Evolutionary conservation across 2,113 vertebrate genomes (phyloP), one percentile per base, ranked within the genome.

Genomic region (Asarcornis scutulata): DNA sequence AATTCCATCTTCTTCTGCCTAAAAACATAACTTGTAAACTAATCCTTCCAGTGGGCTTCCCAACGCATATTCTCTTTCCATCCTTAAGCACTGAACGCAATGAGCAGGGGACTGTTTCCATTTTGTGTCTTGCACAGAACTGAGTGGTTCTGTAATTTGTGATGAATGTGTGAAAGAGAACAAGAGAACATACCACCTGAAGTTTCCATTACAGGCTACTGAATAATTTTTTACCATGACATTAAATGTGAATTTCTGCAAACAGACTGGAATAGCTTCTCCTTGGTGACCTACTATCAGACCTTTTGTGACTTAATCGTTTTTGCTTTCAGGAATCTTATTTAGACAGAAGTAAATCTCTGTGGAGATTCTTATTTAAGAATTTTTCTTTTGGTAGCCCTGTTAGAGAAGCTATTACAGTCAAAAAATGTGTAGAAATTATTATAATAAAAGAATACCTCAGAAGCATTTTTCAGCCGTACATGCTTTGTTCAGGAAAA

Each of bases 11-110:
- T 91, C 52, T 82, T 84, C 77, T 53, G 42, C 15, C 52, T 18
- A 71, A 84, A 81, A 60, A 89, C 6, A 23, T 29, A 73, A 46
- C 63, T 69, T 76, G 93, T 92, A 94, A 96, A 68, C 36, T 36
- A 92, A 97, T 94, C 74, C 93, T 93, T 93, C 53, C 93, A 87
- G 52, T 34, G 56, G 67, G 83, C 42, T 94, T 94, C 63, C 52
- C 68, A 52, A 31, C 7, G 34, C 56, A 14, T 91, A 95, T 94
- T 92, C 53, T 75, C 80, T 94, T 97, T 95, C 88, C 26, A 50
- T 22, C 32, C 81, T 86, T 78, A 92, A 86, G 62, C n/a, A 31
- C 44, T 50, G 38, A 88, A 88, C 21, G 50, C n/a, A 50, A 6
- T n/a, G 60, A 64, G 23, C 58, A 75, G 72, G 38, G 21, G 60